Conservation (phyloP, 2,888 invertebrate genomes). For the Penaeus monodon region DNA sequence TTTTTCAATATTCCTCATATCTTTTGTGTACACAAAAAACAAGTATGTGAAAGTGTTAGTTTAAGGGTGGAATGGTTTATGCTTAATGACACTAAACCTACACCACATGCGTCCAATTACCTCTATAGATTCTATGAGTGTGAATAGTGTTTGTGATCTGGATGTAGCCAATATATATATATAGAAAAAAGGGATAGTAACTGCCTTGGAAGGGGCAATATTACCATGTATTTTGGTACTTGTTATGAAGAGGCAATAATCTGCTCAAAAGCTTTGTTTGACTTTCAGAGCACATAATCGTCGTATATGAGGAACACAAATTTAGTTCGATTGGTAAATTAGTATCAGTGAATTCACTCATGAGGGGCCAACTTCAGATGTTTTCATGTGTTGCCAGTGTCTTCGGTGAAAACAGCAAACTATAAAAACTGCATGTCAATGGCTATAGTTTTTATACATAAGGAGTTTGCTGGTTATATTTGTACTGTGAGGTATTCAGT, state of each 20-base stretch:
- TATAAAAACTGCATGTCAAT: neutral
- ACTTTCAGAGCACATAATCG: neutral
- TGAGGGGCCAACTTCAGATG: slow-evolving; percentile 46
- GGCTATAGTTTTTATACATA: neutral
- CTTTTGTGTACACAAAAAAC: too few species aligned
- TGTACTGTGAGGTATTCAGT: too few species aligned
- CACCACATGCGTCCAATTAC: too few species aligned
- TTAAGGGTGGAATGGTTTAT: too few species aligned
- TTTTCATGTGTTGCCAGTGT: slow-evolving; percentile 24
- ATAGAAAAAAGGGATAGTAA: neutral
- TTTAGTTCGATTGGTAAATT: slow-evolving; percentile 5
- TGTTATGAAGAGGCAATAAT: slow-evolving; percentile 31
- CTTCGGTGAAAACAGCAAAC: neutral
- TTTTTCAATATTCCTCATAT: too few species aligned
- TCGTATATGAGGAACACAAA: neutral
- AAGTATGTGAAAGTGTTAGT: too few species aligned
- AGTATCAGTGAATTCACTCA: slow-evolving; percentile 35
- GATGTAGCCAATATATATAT: neutral
- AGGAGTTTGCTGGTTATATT: too few species aligned
- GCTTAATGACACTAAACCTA: too few species aligned
- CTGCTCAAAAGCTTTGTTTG: slow-evolving; percentile 47
- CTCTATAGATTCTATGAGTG: neutral
- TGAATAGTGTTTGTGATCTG: neutral
- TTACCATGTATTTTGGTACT: slow-evolving; percentile 17
- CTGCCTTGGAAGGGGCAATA: slow-evolving; percentile 5